phyloP scores from a whole-genome alignment of 2,797 vertebrate genomes.

The Chelon auratus region DNA sequence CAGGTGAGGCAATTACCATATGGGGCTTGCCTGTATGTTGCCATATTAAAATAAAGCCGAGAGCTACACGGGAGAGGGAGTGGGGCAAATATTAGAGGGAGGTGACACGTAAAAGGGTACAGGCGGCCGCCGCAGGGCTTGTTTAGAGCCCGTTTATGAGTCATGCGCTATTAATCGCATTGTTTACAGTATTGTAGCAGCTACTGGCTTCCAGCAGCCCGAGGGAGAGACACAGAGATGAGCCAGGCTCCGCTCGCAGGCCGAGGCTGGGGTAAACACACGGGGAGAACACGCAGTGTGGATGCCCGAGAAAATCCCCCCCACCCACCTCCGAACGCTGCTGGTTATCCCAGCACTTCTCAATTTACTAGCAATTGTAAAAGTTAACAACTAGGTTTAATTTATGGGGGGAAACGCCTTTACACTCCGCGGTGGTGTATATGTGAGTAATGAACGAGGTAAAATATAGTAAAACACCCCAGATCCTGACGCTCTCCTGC shows the following conservation, averaged over 20 bases:
- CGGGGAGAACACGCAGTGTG: constrained; percentile 38
- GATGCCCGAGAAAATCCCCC: constrained; percentile 47
- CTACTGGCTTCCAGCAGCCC: constrained; percentile 73
- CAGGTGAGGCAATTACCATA: constrained; percentile 60
- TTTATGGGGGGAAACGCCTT: constrained; percentile 62
- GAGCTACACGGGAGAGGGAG: constrained; percentile 46
- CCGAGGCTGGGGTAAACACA: constrained; percentile 68
- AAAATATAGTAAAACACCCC: constrained; percentile 64
- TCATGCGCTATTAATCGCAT: constrained; percentile 85
- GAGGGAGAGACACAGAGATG: constrained; percentile 74
- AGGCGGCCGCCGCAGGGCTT: constrained; percentile 70
- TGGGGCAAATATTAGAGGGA: constrained; percentile 68
- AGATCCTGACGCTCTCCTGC: constrained; percentile 51
- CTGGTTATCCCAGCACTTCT: constrained; percentile 50
- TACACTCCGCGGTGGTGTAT: constrained; percentile 33
- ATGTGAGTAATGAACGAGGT: constrained; percentile 65
- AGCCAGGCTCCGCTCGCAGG: constrained; percentile 71
- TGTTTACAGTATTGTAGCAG: constrained; percentile 85
- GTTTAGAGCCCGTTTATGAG: constrained; percentile 83
- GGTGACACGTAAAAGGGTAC: constrained; percentile 68
- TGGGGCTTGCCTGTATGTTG: constrained; percentile 40
- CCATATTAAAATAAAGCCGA: constrained; percentile 67
- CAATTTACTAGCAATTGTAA: constrained; percentile 68
- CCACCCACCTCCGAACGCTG: neutral
- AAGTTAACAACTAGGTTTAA: constrained; percentile 68